phyloP scores from a whole-genome alignment of 2,888 invertebrate genomes.

The Crocallis elinguaria region DNA sequence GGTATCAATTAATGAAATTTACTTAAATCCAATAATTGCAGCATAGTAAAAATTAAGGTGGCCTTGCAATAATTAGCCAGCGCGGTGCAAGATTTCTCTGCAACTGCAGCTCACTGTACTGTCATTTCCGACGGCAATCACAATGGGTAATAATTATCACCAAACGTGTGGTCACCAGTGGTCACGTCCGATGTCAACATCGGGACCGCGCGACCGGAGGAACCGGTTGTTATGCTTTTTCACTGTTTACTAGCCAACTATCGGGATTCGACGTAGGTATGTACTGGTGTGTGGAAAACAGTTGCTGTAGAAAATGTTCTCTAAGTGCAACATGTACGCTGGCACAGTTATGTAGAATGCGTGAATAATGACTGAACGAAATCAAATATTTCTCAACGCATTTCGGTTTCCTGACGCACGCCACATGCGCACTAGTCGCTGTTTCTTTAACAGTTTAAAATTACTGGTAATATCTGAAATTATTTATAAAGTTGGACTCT shows the following conservation, averaged over 20 bases:
- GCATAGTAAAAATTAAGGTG: slow-evolving; percentile 4
- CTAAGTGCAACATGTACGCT: slow-evolving; percentile 1
- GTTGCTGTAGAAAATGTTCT: slow-evolving; percentile 6
- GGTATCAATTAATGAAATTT: slow-evolving; percentile 1
- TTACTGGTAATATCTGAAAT: not conserved
- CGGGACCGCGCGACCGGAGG: slow-evolving; percentile 7
- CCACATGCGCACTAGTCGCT: not conserved
- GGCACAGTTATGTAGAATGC: slow-evolving; percentile 21
- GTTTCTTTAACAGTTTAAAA: not conserved
- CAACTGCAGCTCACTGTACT: slow-evolving; percentile 18
- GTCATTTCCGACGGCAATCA: slow-evolving; percentile 25
- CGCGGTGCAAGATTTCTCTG: slow-evolving; percentile 23
- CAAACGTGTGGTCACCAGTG: slow-evolving; percentile 29
- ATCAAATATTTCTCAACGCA: slow-evolving; percentile 18
- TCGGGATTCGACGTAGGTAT: not conserved
- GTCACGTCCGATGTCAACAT: slow-evolving; percentile 32
- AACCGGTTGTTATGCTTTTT: slow-evolving; percentile 14
- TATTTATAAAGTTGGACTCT: no score
- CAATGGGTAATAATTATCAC: slow-evolving; percentile 30
- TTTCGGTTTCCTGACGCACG: slow-evolving; percentile 10
- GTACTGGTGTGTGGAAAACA: slow-evolving; percentile 1
- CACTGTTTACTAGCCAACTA: not conserved
- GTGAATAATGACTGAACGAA: slow-evolving; percentile 20
- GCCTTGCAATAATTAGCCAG: slow-evolving; percentile 22
- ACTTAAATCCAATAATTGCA: slow-evolving; percentile 2